phyloP scores from a whole-genome alignment of 2,113 vertebrate species.

The Laticauda laticaudata region DNA sequence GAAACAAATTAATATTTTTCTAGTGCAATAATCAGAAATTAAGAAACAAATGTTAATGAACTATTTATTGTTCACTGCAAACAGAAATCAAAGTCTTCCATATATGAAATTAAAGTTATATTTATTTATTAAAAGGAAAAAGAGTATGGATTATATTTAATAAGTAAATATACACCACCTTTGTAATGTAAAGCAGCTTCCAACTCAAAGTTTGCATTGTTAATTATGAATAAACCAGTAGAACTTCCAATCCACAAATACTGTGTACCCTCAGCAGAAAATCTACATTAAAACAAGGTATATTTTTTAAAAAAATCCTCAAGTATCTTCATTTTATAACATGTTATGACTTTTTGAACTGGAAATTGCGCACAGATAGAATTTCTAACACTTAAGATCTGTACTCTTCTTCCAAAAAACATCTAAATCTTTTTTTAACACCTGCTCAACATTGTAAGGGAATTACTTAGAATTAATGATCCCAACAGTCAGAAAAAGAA shows the following conservation, averaged over 20 bases:
- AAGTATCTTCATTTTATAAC: background rate
- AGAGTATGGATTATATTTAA: background rate
- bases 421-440: background rate
- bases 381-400: background rate
- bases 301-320: background rate
- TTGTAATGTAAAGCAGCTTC: slow-evolving; percentile 72
- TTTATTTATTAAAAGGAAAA: background rate
- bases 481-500: background rate
- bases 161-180: slow-evolving; percentile 66
- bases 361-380: background rate
- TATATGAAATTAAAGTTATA: background rate
- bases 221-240: slow-evolving; percentile 77
- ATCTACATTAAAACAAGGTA: slow-evolving; percentile 40
- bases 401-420: background rate
- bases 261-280: slow-evolving; percentile 38
- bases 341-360: background rate
- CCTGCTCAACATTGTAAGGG: background rate
- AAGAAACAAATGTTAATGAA: background rate
- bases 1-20: background rate
- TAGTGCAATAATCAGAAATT: background rate
- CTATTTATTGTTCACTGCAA: background rate
- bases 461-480: background rate
- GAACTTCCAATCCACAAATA: slow-evolving; percentile 83
- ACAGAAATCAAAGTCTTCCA: background rate
- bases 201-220: slow-evolving; percentile 79